Evolutionary conservation across 2,888 invertebrate species (phyloP), one percentile per base, ranked within the genome.

Genomic region (Drosophila macrospina): DNA sequence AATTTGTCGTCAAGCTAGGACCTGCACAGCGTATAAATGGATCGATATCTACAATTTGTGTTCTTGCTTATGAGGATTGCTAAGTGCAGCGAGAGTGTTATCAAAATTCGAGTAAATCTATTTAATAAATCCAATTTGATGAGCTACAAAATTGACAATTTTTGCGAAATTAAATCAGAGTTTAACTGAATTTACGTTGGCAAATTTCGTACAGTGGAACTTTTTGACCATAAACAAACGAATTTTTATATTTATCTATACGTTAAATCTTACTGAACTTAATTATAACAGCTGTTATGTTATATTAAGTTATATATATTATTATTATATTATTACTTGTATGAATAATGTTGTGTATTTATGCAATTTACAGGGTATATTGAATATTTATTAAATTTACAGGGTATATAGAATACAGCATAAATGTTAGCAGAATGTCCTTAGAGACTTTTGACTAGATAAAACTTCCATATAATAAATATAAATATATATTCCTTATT

Each of bases 121-220:
- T 30, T 32, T 32, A 52, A n/a, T 39, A 39, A n/a, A 28, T 39
- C 16, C 28, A n/a, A 52, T 3, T 16, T 41, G 13, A 54, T 54
- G 32, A 32, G 30, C 20, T 41, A 32, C 20, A 20, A 54, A 41
- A 54, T 54, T 41, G 41, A 10, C 52, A 54, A 41, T 32, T 54
- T 41, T 5, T 41, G 10, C 16, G n/a, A 20, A 30, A 54, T 54
- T 20, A 41, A 54, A 54, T 54, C 20, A 41, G 13, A 32, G 20
- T 30, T 32, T 20, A 30, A 41, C 20, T 13, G 16, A 30, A 28
- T 30, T 39, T 39, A 7, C n/a, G 8, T n/a, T 41, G 52, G 8
- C 10, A 39, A 41, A 41, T 32, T 20, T 10, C n/a, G 1, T 5
- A 36, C 50, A 13, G 50, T 50, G 50, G 13, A 7, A 20, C 16